Conservation (phyloP, 2,113 vertebrate species). For the Ellobius talpinus region DNA sequence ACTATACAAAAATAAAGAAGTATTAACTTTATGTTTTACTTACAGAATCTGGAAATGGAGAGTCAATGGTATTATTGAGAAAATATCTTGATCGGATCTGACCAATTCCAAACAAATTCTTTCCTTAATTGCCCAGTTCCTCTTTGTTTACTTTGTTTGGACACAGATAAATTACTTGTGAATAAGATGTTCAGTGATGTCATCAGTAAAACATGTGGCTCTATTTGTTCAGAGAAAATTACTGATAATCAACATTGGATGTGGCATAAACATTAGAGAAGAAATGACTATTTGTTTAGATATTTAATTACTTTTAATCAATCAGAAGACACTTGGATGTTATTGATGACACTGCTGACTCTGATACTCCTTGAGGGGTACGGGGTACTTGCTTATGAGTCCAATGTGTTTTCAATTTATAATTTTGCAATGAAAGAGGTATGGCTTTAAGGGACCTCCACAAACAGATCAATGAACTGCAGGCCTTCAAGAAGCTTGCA, state of each 20-base stretch:
- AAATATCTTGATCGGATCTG: background rate
- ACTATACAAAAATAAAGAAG: background rate
- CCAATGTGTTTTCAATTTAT: conserved; percentile 1
- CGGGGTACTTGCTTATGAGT: conserved; percentile 8
- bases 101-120: background rate
- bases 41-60: background rate
- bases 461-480: conserved; percentile 58
- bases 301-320: conserved; percentile 51
- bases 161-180: conserved; percentile 38
- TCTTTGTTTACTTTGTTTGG: conserved; percentile 56
- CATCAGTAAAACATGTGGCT: conserved; percentile 44
- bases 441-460: background rate
- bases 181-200: conserved; percentile 13
- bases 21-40: conserved; percentile 23
- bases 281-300: conserved; percentile 50
- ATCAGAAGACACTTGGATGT: conserved; percentile 4
- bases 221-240: conserved; percentile 60
- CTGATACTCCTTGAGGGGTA: background rate
- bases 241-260: conserved; percentile 32
- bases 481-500: conserved; percentile 24
- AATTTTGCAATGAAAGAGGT: background rate
- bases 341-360: conserved; percentile 48
- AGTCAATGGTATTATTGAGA: background rate
- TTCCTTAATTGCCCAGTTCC: conserved; percentile 31
- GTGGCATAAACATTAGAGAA: conserved; percentile 11